Evolutionary conservation across 2,888 invertebrate genomes (phyloP).

Genomic region (Ceriagrion tenellum): DNA sequence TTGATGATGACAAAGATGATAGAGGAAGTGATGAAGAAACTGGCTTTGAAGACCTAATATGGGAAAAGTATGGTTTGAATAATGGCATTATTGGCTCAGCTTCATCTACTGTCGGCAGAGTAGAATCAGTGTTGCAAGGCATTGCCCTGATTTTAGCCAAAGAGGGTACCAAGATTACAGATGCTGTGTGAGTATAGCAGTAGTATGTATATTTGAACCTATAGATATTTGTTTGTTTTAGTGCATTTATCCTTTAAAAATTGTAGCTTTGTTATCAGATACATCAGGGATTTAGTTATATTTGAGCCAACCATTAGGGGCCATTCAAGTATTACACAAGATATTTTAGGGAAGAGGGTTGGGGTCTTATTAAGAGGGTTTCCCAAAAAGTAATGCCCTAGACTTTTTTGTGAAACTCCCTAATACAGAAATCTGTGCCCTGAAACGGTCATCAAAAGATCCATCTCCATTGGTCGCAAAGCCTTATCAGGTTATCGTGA

Average conservation of each 20-base stretch:
- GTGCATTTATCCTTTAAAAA: not conserved
- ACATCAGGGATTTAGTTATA: too few relatives aligned
- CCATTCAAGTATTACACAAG: too few relatives aligned
- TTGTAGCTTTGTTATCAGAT: not conserved
- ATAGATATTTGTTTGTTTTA: not conserved
- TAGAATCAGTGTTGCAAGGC: slow-evolving; percentile 45
- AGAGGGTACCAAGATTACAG: not conserved
- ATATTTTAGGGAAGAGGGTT: too few relatives aligned
- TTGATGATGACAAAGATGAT: not conserved
- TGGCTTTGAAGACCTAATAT: slow-evolving; percentile 9
- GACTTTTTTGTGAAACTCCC: too few relatives aligned
- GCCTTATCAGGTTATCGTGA: too few relatives aligned
- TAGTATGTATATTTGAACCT: not conserved
- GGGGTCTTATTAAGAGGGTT: too few relatives aligned
- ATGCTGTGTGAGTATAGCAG: slow-evolving; percentile 11
- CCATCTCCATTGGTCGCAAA: too few relatives aligned
- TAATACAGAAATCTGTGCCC: too few relatives aligned
- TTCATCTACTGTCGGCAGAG: slow-evolving; percentile 27
- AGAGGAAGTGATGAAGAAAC: not conserved
- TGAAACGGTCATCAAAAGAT: too few relatives aligned
- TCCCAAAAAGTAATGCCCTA: too few relatives aligned
- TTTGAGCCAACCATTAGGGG: too few relatives aligned
- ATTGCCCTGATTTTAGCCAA: slow-evolving; percentile 42
- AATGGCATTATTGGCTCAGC: slow-evolving; percentile 14
- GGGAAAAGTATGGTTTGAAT: slow-evolving; percentile 46